Base-by-base conservation (phyloP, 2,888 invertebrate species). In the Ganaspis brasiliensis region DNA sequence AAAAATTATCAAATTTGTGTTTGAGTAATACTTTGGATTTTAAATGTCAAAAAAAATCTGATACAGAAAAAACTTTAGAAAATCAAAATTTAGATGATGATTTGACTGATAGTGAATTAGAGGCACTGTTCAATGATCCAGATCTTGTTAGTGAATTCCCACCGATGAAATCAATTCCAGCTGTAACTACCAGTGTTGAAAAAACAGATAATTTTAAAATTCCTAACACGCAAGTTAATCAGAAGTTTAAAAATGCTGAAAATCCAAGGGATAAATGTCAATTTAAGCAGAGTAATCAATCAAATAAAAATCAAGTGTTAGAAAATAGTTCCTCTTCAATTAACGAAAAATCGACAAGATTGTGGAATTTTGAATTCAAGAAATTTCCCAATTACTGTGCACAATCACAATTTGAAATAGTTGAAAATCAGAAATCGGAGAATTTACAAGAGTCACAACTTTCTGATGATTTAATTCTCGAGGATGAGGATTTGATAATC, bases 111-210 rank as follows among this genome's bases (percentile, higher is more conserved):
- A 8, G 19, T 40, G 63, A 67, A 45, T 45, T 67, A 1, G 45
- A 67, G 37, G 14, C 14, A 9, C 9, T 67, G 40, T 9, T 67
- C 3, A 67, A 67, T n/a, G 67, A 67, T 10, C 45, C 67, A 8
- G 67, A 67, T 40, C 12, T 45, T 1, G 10, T 45, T n/a, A 3
- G 37, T 67, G 67, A 67, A 24, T 67, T 67, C 24, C 24, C 67
- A n/a, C n/a, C 24, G n/a, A 9, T 21, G 12, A 24, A 67, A 9
- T 24, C 8, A 40, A 24, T 24, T 8, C 3, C 21, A 6, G n/a
- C 45, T 61, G 71, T 24, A 16, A 21, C 73, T 12, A 57, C 72
- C 8, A 57, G 72, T 52, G 55, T 75, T 16, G 37, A 67, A 52
- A 61, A 52, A 24, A 35, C 35, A 63, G 37, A 10, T 72, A 16